Evolutionary conservation across 1,140 invertebrate species (phyloP).

Genomic region (Macrobrachium nipponense): DNA sequence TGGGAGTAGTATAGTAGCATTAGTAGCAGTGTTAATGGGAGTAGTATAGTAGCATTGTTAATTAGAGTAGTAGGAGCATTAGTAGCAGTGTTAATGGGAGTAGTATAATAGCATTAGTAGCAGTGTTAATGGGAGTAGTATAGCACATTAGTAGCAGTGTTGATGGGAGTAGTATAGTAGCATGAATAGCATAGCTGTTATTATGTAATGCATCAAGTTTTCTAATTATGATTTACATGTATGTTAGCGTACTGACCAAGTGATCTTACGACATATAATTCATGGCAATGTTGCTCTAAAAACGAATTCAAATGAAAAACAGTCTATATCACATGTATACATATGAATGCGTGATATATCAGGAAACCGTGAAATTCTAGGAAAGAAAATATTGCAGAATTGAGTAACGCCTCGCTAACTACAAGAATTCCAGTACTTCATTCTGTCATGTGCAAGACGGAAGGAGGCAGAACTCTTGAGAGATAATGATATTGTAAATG

Average conservation of each 20-base stretch:
- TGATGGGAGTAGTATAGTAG: background rate
- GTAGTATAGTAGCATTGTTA: background rate
- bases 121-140: conserved; percentile 6
- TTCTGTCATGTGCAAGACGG: no score
- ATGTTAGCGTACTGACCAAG: background rate
- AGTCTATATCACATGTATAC: no score
- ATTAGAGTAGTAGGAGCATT: conserved; percentile 5
- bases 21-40: background rate
- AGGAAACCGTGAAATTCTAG: no score
- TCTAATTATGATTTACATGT: background rate
- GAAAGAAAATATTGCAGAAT: no score
- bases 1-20: background rate
- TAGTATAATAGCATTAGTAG: background rate
- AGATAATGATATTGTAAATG: no score
- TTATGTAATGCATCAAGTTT: background rate
- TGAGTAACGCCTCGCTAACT: no score
- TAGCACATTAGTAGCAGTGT: background rate
- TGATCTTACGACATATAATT: background rate
- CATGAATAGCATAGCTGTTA: background rate
- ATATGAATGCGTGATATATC: no score
- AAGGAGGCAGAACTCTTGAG: no score
- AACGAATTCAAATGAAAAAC: no score
- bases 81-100: background rate
- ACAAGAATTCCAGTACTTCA: no score
- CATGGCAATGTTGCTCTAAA: no score